Evolutionary conservation across 1,140 invertebrate genomes (phyloP).

Genomic region (Lamellibrachia luymesi): DNA sequence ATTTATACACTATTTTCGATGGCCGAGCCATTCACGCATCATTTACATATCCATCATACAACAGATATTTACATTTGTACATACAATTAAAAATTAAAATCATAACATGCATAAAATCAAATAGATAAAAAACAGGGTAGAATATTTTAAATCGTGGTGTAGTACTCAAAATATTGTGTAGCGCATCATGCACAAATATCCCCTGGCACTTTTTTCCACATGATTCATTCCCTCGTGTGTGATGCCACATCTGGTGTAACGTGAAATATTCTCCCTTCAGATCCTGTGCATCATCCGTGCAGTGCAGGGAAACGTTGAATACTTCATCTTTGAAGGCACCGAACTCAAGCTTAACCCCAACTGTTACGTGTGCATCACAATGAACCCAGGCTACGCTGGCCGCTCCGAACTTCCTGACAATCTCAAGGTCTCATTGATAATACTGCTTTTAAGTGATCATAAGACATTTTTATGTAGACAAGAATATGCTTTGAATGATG

Average conservation of each 20-base stretch:
- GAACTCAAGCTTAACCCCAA: constrained; percentile 54
- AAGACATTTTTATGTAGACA: no score
- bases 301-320: constrained; percentile 50
- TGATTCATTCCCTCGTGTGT: background rate
- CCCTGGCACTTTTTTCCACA: background rate
- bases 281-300: constrained; percentile 59
- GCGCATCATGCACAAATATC: no score
- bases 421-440: constrained; percentile 46
- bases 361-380: constrained; percentile 59
- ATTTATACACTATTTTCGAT: no score
- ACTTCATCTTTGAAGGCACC: constrained; percentile 58
- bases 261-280: constrained; percentile 57
- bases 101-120: no score
- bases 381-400: constrained; percentile 60
- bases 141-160: no score
- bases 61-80: no score
- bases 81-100: no score
- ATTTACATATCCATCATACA: no score
- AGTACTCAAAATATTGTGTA: no score
- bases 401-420: constrained; percentile 59
- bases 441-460: background rate
- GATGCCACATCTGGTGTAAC: constrained; percentile 3
- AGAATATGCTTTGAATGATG: no score
- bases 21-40: no score
- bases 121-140: no score